Evolutionary conservation across 2,113 vertebrate species (phyloP), one percentile per base, ranked within the genome.

Genomic region (Apodemus sylvaticus): DNA sequence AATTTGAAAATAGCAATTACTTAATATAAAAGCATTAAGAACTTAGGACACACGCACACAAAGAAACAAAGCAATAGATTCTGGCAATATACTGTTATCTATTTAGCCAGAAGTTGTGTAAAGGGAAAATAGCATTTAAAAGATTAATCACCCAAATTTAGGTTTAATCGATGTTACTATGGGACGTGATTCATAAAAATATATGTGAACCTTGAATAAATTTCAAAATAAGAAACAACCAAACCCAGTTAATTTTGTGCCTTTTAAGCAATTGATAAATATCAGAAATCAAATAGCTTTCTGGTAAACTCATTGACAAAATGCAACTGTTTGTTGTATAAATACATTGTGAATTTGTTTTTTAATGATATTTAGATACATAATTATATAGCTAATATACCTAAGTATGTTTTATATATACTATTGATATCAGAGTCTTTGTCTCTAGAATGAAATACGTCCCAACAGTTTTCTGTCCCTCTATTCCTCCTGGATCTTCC

Each of bases 211-310:
- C 90, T 64, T 94, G 53, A 64, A 29, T 62, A 73, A n/a, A 92
- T 95, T 97, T 96, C 53, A 89, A 77, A 4, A 89, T 48, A 86
- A 76, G 7, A 94, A 86, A 79, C 86, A 91, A 58, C 31, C 85
- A 97, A 19, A 58, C 14, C 20, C 71, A 89, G 74, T 53, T 91
- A 79, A 91, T 76, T 62, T 10, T 36, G 9, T 5, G 0, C 29
- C 48, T 83, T 83, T 89, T 89, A 36, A 16, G 10, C 66, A 74
- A 60, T 71, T 97, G 76, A 93, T 62, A 96, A 97, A 92, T 89
- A 16, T 66, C 10, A 34, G 10, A 97, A 93, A 94, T 92, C 85
- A 26, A 87, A 0, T 91, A 55, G 79, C 86, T 60, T 70, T 78
- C 85, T 66, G 74, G 24, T 82, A 3, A 81, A n/a, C 77, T 88